Percentiles rank a stretch among this genome's conserved stretches.
These are phyloP conservation scores for Arenaria interpres DNA, from an alignment of 2,113 vertebrate genomes.

Conservation along the genomic window DNA sequence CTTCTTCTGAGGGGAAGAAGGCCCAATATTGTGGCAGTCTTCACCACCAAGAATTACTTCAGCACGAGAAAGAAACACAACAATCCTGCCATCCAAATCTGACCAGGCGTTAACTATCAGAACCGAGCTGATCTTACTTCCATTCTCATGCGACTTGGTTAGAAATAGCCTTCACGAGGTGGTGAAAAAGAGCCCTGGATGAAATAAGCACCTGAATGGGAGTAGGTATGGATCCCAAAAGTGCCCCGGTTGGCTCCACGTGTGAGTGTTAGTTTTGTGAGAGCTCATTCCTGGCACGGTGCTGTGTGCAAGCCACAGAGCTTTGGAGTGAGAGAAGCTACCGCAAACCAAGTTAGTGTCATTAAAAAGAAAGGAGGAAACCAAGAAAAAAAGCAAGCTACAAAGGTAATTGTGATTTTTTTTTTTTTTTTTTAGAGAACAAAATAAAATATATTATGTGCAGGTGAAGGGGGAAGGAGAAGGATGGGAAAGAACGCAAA, in stretches of 20 bases:
- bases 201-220: background rate
- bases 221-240: background rate
- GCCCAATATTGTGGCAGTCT: fast-evolving
- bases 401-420: background rate
- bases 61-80: background rate
- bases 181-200: background rate
- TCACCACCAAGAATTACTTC: background rate
- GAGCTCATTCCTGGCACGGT: background rate
- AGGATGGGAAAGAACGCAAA: background rate
- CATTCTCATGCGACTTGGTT: background rate
- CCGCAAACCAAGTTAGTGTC: background rate
- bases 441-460: background rate
- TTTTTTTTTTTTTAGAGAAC: background rate
- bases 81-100: background rate
- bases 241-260: background rate
- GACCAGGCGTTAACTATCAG: background rate
- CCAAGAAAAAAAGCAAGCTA: background rate
- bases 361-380: background rate
- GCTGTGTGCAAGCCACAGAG: constrained; percentile 27
- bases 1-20: background rate
- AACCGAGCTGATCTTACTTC: background rate
- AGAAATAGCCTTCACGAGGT: background rate
- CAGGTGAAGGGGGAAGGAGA: background rate
- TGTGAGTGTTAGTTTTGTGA: background rate
- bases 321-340: constrained; percentile 23